Conservation (phyloP, 2,113 vertebrate genomes). For the Oreochromis aureus region DNA sequence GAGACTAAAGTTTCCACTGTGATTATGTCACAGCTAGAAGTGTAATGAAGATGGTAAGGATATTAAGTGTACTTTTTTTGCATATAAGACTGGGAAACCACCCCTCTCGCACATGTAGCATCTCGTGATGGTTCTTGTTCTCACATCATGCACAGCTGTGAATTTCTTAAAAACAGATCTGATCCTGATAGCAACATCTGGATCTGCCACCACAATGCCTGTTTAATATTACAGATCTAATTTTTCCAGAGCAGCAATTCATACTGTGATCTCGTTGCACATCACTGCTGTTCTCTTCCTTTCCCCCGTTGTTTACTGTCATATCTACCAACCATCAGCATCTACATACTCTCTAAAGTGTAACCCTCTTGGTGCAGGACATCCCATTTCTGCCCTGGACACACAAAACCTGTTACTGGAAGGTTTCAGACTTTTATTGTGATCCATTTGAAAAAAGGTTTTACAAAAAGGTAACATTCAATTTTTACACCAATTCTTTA, state of each 20-base stretch:
- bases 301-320: not conserved
- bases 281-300: not conserved
- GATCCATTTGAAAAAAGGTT: slow-evolving; percentile 96
- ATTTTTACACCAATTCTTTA: slow-evolving; percentile 90
- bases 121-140: not conserved
- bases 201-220: not conserved
- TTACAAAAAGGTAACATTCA: slow-evolving; percentile 98
- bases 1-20: not conserved
- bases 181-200: not conserved
- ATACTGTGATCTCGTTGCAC: not conserved
- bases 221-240: not conserved
- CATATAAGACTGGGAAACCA: not conserved
- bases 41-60: not conserved
- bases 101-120: not conserved
- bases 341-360: not conserved
- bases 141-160: not conserved
- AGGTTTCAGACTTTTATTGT: slow-evolving; percentile 81
- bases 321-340: not conserved
- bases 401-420: slow-evolving; percentile 19
- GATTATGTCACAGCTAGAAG: not conserved
- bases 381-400: not conserved
- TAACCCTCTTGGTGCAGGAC: not conserved
- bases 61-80: not conserved
- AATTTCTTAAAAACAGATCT: not conserved
- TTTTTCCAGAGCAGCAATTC: not conserved